Conservation (phyloP, 2,888 invertebrate genomes). For the Mactromeris polynyma region DNA sequence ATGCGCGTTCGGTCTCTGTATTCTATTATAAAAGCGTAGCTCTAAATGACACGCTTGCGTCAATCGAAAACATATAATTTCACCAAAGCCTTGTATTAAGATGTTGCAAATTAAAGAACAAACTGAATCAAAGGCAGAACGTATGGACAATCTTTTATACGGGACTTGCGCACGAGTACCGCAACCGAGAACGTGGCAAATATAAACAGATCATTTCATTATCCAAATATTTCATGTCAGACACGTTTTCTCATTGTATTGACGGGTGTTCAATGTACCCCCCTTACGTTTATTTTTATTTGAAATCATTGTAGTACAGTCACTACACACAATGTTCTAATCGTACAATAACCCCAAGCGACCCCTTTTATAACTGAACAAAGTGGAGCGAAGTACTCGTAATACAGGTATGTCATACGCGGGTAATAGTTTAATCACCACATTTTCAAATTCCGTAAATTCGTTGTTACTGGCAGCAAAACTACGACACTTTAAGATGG, state of each 20-base stretch:
- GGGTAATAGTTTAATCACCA: not conserved
- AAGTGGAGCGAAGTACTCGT: not conserved
- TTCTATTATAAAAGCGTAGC: not conserved
- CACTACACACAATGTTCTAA: not conserved
- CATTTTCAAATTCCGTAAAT: too few species aligned
- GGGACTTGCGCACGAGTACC: not conserved
- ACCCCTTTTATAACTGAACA: not conserved
- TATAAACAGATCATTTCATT: not conserved
- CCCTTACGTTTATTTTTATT: not conserved
- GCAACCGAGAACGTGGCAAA: not conserved
- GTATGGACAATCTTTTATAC: not conserved
- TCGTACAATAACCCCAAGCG: not conserved
- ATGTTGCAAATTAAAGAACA: not conserved
- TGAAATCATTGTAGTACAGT: not conserved
- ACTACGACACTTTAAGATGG: too few species aligned
- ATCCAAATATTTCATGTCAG: not conserved
- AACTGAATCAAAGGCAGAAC: not conserved
- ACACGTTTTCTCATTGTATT: not conserved
- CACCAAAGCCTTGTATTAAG: not conserved
- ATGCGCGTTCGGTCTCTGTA: not conserved
- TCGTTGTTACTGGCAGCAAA: too few species aligned
- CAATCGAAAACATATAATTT: slow-evolving; percentile 10
- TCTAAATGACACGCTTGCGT: not conserved
- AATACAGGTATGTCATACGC: not conserved
- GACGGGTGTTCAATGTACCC: not conserved